These are phyloP conservation scores for Aldrovandia affinis DNA, from an alignment of 2,797 vertebrate species.

Conservation along the genomic window DNA sequence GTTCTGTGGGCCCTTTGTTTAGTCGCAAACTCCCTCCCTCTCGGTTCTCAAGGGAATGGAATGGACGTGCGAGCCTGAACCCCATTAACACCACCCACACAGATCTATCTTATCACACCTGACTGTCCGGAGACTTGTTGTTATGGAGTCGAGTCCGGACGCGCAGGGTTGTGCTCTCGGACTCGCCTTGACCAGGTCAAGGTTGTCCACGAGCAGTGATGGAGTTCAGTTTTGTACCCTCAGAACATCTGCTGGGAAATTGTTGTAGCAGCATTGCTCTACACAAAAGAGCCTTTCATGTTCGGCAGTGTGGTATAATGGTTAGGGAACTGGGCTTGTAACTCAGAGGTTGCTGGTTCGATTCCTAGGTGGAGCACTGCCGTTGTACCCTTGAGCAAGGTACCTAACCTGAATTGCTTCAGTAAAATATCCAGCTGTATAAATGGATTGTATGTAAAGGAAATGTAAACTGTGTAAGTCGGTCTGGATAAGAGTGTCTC, in stretches of 20 bases:
- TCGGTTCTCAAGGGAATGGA: constrained; percentile 90
- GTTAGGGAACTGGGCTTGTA: too few species aligned
- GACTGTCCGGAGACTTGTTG: constrained; percentile 26
- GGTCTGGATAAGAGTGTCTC: too few species aligned
- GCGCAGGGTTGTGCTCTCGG: background rate
- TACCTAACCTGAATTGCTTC: too few species aligned
- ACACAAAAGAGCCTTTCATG: background rate
- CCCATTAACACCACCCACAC: constrained; percentile 23
- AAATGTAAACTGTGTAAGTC: too few species aligned
- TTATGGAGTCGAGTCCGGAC: constrained; percentile 1
- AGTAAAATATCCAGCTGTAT: too few species aligned
- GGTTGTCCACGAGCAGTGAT: background rate
- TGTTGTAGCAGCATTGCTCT: background rate
- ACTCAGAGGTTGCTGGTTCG: too few species aligned
- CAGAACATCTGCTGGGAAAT: background rate
- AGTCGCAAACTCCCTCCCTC: constrained; percentile 83
- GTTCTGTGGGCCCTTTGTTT: constrained; percentile 98
- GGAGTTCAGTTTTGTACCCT: constrained; percentile 9
- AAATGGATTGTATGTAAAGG: too few species aligned
- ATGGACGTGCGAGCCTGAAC: constrained; percentile 67
- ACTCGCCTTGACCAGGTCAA: constrained; percentile 11
- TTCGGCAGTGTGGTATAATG: too few species aligned
- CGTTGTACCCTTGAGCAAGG: too few species aligned
- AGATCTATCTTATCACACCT: constrained; percentile 22
- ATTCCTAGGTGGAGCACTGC: too few species aligned